Base-by-base conservation (phyloP, 2,888 invertebrate species). In the Plebejus argus region DNA sequence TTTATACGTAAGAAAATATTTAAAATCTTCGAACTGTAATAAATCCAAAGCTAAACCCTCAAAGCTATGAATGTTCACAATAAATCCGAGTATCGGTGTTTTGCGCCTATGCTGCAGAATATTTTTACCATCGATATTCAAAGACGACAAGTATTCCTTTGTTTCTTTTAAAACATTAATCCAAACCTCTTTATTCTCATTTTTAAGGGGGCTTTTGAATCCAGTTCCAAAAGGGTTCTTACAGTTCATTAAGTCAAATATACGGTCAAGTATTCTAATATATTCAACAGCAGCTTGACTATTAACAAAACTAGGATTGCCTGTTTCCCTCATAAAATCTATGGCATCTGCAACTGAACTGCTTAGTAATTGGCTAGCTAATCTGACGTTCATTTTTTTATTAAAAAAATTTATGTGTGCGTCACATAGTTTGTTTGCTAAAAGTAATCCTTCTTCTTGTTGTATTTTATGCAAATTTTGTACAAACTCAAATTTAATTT, bases 241-340 rank as follows among this genome's bases (percentile, higher is more conserved):
- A 18, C 53, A 53, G 53, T 53, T 53, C 53, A 53, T 53, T 15
- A 53, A 53, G 15, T 71, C 77, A 58, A 77, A 77, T 33, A 77
- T 56, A 5, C 72, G 33, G 23, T 77, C 71, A n/a, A 77, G 4
- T 3, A 56, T 8, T 20, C 71, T 58, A 28, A 77, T 53, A 53
- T 71, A 77, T 18, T 77, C 77, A 3, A 58, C 71, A 35, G 35
- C 58, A 5, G 77, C 77, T 56, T 77, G 71, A 56, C 23, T 56
- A n/a, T 71, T 56, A 7, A 7, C 20, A 77, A 77, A 72, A 56
- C 28, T 23, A 20, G 23, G 8, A 23, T 56, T 20, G 3, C 56
- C 56, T 15, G 12, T 23, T 28, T 6, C 78, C 76, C 76, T 77
- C 76, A 74, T 28, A 56, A 56, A 56, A 10, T 56, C 56, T 3